Percentiles rank a stretch among this genome's conserved stretches.
phyloP scores from a whole-genome alignment of 2,888 invertebrate species.

The Orgyia antiqua region DNA sequence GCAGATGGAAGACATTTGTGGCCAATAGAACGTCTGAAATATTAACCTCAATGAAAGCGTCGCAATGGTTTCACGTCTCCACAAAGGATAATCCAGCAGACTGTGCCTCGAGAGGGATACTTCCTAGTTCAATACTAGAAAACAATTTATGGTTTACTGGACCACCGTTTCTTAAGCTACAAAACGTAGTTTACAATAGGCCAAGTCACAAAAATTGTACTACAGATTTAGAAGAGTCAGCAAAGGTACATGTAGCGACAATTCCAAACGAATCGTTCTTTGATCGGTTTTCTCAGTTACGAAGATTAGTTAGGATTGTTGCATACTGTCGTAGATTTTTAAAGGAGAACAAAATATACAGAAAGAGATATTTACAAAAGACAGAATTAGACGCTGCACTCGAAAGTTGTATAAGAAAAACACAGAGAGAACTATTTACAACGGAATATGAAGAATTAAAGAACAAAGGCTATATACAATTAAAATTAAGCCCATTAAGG shows the following conservation, averaged over 20 bases:
- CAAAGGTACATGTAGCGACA: background rate
- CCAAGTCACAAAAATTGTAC: background rate
- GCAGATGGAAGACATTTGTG: conserved; percentile 5
- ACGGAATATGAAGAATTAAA: background rate
- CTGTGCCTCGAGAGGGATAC: background rate
- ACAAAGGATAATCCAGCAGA: no score
- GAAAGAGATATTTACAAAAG: background rate
- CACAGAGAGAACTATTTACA: conserved; percentile 3
- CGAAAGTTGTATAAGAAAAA: conserved; percentile 1
- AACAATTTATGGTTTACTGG: background rate
- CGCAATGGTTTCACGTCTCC: no score
- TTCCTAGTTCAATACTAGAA: background rate
- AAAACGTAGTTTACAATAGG: background rate
- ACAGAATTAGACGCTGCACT: conserved; percentile 1
- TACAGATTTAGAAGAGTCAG: background rate
- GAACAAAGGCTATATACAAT: conserved; percentile 1
- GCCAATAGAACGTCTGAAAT: conserved; percentile 3
- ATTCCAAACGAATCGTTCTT: conserved; percentile 1
- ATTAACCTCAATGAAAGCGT: background rate
- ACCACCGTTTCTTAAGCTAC: conserved; percentile 1
- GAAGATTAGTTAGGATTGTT: background rate
- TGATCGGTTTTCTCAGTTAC: conserved; percentile 1
- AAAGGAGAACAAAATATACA: background rate
- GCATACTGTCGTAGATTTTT: conserved; percentile 4
- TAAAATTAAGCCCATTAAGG: no score